Conservation (phyloP, 2,888 invertebrate genomes). For the Euproctis similis region DNA sequence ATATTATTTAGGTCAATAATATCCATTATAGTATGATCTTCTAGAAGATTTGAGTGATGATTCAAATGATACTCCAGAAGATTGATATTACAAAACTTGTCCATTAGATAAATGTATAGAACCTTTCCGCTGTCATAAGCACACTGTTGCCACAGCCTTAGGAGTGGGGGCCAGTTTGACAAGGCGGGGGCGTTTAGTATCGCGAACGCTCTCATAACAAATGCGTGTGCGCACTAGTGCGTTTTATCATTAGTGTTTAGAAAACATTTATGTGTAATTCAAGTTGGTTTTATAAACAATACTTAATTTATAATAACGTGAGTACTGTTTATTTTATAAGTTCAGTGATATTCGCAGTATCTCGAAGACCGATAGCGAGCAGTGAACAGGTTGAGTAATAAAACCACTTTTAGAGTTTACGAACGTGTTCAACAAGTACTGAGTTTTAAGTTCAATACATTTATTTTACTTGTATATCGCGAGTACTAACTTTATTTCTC, state of each 20-base stretch:
- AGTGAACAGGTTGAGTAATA: conserved; percentile 26
- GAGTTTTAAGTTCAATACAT: conserved; percentile 21
- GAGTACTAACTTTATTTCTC: no score
- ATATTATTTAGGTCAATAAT: neutral
- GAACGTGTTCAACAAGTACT: conserved; percentile 29
- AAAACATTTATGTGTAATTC: conserved; percentile 21
- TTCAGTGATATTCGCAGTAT: no score
- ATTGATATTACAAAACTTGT: no score
- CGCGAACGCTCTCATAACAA: conserved; percentile 18
- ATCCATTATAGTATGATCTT: no score
- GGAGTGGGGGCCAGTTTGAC: conserved; percentile 11
- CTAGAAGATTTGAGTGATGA: no score
- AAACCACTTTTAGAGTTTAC: conserved; percentile 27
- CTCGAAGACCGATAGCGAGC: no score
- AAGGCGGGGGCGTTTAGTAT: conserved; percentile 18
- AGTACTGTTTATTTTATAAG: conserved; percentile 3
- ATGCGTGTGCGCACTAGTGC: conserved; percentile 19
- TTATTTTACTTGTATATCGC: conserved; percentile 13
- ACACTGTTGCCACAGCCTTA: conserved; percentile 14
- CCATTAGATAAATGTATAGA: neutral
- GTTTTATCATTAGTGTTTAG: conserved; percentile 16
- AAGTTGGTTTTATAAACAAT: conserved; percentile 19
- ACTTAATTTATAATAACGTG: conserved; percentile 7
- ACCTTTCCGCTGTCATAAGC: conserved; percentile 14
- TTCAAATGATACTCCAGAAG: no score